Conservation (phyloP, 2,113 vertebrate genomes). For the Amphilophus citrinellus region DNA sequence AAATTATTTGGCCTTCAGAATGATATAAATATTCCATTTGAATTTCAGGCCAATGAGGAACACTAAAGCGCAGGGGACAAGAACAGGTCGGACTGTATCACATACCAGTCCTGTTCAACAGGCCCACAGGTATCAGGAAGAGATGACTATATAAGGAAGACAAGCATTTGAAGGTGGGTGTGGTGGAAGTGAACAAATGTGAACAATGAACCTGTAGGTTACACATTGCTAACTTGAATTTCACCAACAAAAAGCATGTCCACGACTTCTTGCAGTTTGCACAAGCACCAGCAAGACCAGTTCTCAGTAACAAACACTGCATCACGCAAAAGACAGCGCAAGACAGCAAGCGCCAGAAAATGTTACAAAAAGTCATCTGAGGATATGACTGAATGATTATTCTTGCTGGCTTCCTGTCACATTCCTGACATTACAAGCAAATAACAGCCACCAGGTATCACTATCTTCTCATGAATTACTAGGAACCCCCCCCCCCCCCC, state of each 20-base stretch:
- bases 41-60: constrained; percentile 17
- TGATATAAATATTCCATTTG: background rate
- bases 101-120: constrained; percentile 27
- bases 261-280: background rate
- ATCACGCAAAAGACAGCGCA: constrained; percentile 5
- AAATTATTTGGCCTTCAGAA: background rate
- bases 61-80: constrained; percentile 42
- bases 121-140: constrained; percentile 37
- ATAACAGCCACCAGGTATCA: constrained; percentile 15
- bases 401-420: constrained; percentile 11
- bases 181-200: constrained; percentile 22
- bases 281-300: constrained; percentile 28
- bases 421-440: constrained; percentile 4
- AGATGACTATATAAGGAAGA: constrained; percentile 34
- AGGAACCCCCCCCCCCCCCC: background rate
- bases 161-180: constrained; percentile 33
- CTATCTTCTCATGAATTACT: constrained; percentile 28
- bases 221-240: constrained; percentile 24
- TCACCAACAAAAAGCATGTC: constrained; percentile 21
- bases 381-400: background rate
- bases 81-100: constrained; percentile 66
- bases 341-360: constrained; percentile 10
- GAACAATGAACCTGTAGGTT: constrained; percentile 32
- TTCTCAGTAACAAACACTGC: constrained; percentile 10
- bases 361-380: background rate